Conservation (phyloP, 2,797 vertebrate genomes). For the Thunnus albacares region DNA sequence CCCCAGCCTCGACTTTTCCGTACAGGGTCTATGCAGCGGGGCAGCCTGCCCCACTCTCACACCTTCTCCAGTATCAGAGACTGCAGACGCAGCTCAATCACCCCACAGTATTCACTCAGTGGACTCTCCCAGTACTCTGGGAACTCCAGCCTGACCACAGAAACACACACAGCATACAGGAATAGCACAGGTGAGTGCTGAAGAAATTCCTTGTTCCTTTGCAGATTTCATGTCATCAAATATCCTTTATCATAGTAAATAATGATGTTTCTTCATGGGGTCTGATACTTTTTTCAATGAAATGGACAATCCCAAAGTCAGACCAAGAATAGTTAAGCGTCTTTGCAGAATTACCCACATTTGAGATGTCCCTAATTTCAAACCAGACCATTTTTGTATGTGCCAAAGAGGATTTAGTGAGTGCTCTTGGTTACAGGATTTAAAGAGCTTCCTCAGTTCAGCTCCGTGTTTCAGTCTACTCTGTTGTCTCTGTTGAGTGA, state of each 20-base stretch:
- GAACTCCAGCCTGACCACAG: constrained; percentile 83
- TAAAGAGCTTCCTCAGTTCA: constrained; percentile 6
- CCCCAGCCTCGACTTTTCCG: constrained; percentile 95
- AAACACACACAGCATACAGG: constrained; percentile 86
- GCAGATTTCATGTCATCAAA: not conserved
- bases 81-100: constrained; percentile 90
- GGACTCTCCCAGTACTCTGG: constrained; percentile 86
- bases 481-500: not conserved
- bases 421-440: constrained; percentile 29
- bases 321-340: not conserved
- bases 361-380: constrained; percentile 23
- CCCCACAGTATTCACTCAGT: constrained; percentile 91
- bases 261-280: not conserved
- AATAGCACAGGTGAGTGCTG: constrained; percentile 89
- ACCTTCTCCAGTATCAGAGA: constrained; percentile 97
- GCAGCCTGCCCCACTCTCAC: constrained; percentile 94
- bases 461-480: constrained; percentile 13
- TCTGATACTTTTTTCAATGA: not conserved
- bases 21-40: constrained; percentile 93
- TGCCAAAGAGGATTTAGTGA: constrained; percentile 43
- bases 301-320: constrained; percentile 1
- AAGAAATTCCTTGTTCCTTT: not conserved
- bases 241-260: not conserved
- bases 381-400: constrained; percentile 6
- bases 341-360: constrained; percentile 24